Percentiles rank a stretch among this genome's conserved stretches.
phyloP scores from a whole-genome alignment of 2,888 invertebrate species.

The Drosophila testacea region DNA sequence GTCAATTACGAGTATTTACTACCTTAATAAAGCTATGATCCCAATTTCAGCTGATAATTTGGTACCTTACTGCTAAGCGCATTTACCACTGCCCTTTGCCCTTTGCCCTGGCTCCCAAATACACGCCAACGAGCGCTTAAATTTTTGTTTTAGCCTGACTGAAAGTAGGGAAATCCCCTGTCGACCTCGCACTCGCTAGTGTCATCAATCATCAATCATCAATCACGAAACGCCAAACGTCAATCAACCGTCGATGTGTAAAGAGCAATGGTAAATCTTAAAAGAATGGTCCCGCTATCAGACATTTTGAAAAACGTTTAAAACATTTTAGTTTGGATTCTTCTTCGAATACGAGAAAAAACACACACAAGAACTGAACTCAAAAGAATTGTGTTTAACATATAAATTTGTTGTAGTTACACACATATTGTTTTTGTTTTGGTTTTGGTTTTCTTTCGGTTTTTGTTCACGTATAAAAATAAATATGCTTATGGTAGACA shows the following conservation, averaged over 20 bases:
- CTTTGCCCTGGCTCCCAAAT: not conserved
- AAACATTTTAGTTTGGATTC: conserved; percentile 79
- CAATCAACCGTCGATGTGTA: conserved; percentile 29
- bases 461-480: conserved; percentile 71
- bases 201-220: conserved; percentile 1
- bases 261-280: conserved; percentile 86
- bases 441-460: conserved; percentile 8
- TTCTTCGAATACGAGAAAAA: conserved; percentile 67
- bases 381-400: conserved; percentile 57
- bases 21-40: conserved; percentile 89
- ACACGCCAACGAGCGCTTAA: not conserved
- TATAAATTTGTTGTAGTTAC: conserved; percentile 46
- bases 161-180: not conserved
- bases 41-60: conserved; percentile 87
- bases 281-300: conserved; percentile 86
- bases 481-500: conserved; percentile 65
- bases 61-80: conserved; percentile 86
- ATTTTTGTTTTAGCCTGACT: not conserved
- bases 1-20: conserved; percentile 76
- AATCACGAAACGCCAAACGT: not conserved
- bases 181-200: not conserved
- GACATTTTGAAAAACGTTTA: conserved; percentile 85
- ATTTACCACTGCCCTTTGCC: conserved; percentile 85
- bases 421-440: conserved; percentile 17
- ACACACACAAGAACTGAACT: conserved; percentile 55